Evolutionary conservation across 2,888 invertebrate species (phyloP).

Genomic region (Tenthredo scrophulariae): DNA sequence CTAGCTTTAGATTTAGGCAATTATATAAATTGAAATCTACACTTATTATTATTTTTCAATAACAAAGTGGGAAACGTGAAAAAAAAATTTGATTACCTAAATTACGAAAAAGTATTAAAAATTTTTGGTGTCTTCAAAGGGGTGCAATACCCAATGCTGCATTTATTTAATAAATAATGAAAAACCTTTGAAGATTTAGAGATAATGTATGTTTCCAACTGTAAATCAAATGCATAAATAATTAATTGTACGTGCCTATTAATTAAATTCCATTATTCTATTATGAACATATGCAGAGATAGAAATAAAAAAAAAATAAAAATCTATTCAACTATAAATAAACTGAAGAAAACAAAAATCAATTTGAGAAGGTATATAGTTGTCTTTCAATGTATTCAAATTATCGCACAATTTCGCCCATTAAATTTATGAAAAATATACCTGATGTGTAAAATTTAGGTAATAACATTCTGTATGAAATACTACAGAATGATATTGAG

Average conservation of each 20-base stretch:
- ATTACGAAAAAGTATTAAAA: conserved; percentile 27
- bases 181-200: neutral
- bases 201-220: conserved; percentile 3
- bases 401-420: neutral
- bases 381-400: neutral
- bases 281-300: neutral
- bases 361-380: neutral
- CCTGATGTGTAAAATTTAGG: neutral
- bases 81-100: conserved; percentile 43
- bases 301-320: neutral
- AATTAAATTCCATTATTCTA: neutral
- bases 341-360: neutral
- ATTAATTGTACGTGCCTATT: conserved; percentile 2
- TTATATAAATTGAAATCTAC: conserved; percentile 9
- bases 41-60: conserved; percentile 55
- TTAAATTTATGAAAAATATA: neutral
- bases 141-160: conserved; percentile 22
- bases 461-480: neutral
- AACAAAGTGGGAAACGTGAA: conserved; percentile 63
- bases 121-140: conserved; percentile 3
- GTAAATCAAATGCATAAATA: conserved; percentile 33
- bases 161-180: conserved; percentile 25
- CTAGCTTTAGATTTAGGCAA: conserved; percentile 30
- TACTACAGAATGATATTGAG: neutral
- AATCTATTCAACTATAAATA: neutral